Evolutionary conservation across 2,797 vertebrate genomes (phyloP).

Genomic region (Gobionotothen gibberifrons): DNA sequence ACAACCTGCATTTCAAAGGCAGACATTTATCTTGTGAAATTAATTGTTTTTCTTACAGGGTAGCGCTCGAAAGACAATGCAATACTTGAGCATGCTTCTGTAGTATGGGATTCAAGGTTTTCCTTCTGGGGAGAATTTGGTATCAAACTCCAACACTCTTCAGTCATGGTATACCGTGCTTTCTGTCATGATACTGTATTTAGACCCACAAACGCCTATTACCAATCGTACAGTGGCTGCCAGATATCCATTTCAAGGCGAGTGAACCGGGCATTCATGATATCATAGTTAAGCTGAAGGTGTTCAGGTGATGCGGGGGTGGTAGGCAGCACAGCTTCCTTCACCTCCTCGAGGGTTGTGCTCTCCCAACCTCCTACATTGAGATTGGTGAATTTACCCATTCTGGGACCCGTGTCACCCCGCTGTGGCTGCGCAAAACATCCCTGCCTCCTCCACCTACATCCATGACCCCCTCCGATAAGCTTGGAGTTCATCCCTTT

Average conservation of each 20-base stretch:
- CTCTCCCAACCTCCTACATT: constrained; percentile 74
- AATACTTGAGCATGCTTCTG: constrained; percentile 52
- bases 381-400: constrained; percentile 71
- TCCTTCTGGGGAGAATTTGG: constrained; percentile 23
- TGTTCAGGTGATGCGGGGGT: constrained; percentile 72
- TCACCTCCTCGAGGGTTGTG: constrained; percentile 74
- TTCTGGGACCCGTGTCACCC: constrained; percentile 69
- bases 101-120: constrained; percentile 18
- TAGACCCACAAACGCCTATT: constrained; percentile 48
- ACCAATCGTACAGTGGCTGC: constrained; percentile 34
- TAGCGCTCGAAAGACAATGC: constrained; percentile 73
- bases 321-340: constrained; percentile 70
- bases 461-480: constrained; percentile 77
- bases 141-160: constrained; percentile 13
- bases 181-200: constrained; percentile 38
- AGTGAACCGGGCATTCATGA: constrained; percentile 72
- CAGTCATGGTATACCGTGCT: constrained; percentile 19
- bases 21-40: constrained; percentile 66
- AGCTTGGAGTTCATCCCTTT: constrained; percentile 81
- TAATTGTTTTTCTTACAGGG: constrained; percentile 69
- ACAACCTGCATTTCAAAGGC: constrained; percentile 77
- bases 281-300: constrained; percentile 73
- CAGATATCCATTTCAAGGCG: constrained; percentile 60
- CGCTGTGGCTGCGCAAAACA: constrained; percentile 75
- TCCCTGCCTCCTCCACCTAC: constrained; percentile 79